Base-by-base conservation (phyloP, 2,888 invertebrate species). In the Callimorpha dominula region DNA sequence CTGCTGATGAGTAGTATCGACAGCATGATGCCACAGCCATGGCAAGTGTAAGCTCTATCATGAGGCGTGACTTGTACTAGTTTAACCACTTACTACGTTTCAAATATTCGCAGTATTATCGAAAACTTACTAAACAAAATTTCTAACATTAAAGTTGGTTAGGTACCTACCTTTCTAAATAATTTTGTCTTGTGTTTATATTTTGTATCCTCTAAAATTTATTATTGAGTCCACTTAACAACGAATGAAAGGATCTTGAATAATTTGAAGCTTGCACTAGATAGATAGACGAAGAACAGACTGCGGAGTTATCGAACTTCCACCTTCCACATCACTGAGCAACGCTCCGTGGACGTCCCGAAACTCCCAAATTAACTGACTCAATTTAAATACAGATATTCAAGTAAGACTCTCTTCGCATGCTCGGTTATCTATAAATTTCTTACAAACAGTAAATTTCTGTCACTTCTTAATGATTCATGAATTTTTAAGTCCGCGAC, bases 241-340 rank as follows among this genome's bases (percentile, higher is more conserved):
- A 11, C 3, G 31, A 40, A 67, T 6, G 52, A 40, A 40, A 67
- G 66, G 17, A 12, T 67, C 42, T 42, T 14, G 42, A 17, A 67
- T n/a, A 9, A 54, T 68, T 46, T 46, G 46, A 46, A 8, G 60
- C 15, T 60, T 60, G 31, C 57, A 60, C 31, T 9, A 57, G 68
- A 40, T 60, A 70, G 81, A 76, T 75, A 72, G 69, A 71, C 50
- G 75, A 81, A 76, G 81, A 80, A 71, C 81, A 81, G 74, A 74
- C 77, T 77, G 50, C 72, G 71, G 64, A 72, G 73, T 79, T 81
- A 81, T 81, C 81, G 75, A 76, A 77, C 81, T 83, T 81, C 79
- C 74, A 83, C 83, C 81, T 81, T 81, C 79, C 74, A 83, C 83
- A 76, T 83, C 81, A 75, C 67, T 72, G 75, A 71, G n/a, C 75